Evolutionary conservation across 2,113 vertebrate genomes (phyloP).

Genomic region (Danionella cerebrum): DNA sequence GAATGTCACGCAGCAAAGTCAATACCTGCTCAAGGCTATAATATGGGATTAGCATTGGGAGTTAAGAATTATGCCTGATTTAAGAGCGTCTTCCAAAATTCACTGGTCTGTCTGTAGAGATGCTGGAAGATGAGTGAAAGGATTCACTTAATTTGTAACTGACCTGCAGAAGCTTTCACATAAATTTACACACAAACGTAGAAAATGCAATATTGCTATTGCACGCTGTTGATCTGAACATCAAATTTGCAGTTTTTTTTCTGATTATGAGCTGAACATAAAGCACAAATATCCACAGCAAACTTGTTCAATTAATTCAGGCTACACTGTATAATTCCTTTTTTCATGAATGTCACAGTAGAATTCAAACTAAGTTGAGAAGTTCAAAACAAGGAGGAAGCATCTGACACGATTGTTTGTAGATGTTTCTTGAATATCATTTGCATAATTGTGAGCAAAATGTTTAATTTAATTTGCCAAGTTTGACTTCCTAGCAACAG

Average conservation of each 20-base stretch:
- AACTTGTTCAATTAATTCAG: not conserved
- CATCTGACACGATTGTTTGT: not conserved
- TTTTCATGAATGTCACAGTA: not conserved
- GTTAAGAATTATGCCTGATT: not conserved
- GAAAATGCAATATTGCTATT: no score
- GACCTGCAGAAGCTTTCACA: not conserved
- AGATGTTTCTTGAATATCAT: slow-evolving; percentile 3
- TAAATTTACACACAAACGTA: not conserved
- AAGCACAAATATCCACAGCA: not conserved
- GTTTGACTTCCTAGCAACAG: not conserved
- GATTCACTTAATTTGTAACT: not conserved
- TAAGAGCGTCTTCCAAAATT: not conserved
- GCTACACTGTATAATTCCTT: no score
- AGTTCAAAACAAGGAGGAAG: not conserved
- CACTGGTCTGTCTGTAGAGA: not conserved
- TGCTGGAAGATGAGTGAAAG: not conserved
- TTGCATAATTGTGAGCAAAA: slow-evolving; percentile 14
- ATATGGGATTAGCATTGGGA: slow-evolving; percentile 9
- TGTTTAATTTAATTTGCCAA: not conserved
- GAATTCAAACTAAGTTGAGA: not conserved
- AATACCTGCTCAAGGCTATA: not conserved
- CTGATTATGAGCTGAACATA: no score
- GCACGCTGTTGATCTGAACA: no score
- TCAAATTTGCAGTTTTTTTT: no score
- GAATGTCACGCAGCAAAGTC: not conserved